Evolutionary conservation across 2,888 invertebrate genomes (phyloP).

Genomic region (Trachelus iudaicus): DNA sequence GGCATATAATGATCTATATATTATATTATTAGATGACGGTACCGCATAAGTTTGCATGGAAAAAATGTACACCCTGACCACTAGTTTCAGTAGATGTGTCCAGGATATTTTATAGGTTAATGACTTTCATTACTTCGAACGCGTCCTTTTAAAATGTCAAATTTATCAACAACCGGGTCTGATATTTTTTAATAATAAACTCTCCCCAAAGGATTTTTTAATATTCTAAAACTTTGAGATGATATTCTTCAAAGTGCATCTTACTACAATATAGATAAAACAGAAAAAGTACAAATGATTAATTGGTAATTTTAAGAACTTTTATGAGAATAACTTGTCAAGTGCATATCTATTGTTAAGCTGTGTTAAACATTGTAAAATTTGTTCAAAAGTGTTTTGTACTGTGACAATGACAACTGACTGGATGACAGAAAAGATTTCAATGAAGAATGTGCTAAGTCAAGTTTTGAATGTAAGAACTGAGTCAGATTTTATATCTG

Average conservation of each 20-base stretch:
- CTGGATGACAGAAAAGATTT: background rate
- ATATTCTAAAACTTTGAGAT: background rate
- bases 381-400: background rate
- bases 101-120: background rate
- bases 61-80: background rate
- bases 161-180: background rate
- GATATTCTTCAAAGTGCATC: background rate
- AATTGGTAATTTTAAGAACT: background rate
- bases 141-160: background rate
- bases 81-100: background rate
- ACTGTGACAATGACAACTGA: background rate
- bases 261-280: background rate
- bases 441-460: background rate
- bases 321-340: background rate
- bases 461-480: background rate
- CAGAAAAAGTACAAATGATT: background rate
- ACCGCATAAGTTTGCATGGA: background rate
- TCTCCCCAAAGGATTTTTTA: background rate
- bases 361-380: background rate
- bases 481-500: slow-evolving; percentile 14
- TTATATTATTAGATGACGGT: background rate
- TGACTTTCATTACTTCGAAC: background rate
- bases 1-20: background rate
- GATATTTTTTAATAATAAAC: background rate
- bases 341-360: background rate